Evolutionary conservation across 2,888 invertebrate species (phyloP).

Genomic region (Athetis lepigone): DNA sequence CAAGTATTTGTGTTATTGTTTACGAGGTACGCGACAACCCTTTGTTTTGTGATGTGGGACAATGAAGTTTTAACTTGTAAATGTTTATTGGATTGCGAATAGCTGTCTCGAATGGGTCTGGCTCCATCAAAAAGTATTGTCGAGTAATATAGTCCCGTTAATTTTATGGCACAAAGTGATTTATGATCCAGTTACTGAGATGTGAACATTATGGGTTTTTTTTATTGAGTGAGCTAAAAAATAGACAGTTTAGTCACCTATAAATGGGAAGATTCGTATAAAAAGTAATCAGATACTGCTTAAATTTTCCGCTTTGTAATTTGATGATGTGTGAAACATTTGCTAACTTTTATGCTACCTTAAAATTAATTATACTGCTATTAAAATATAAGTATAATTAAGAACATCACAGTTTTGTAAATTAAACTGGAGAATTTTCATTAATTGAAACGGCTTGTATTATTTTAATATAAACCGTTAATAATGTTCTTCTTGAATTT

Average conservation of each 20-base stretch:
- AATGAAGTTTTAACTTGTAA: slow-evolving; percentile 72
- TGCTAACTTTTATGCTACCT: slow-evolving; percentile 19
- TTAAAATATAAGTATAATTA: slow-evolving; percentile 38
- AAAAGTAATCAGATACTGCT: slow-evolving; percentile 46
- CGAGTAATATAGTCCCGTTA: slow-evolving; percentile 54
- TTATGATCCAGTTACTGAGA: slow-evolving; percentile 58
- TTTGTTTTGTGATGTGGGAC: slow-evolving; percentile 75
- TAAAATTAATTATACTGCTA: slow-evolving; percentile 12
- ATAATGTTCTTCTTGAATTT: slow-evolving; percentile 32
- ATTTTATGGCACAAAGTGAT: slow-evolving; percentile 60
- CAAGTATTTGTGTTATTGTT: slow-evolving; percentile 78
- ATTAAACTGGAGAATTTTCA: slow-evolving; percentile 18
- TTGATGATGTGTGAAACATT: slow-evolving; percentile 50
- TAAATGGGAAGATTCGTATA: slow-evolving; percentile 45
- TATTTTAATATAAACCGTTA: slow-evolving; percentile 35
- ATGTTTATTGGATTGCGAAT: slow-evolving; percentile 77
- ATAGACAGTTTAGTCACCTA: slow-evolving; percentile 34
- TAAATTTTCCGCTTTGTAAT: slow-evolving; percentile 42
- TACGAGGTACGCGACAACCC: slow-evolving; percentile 74
- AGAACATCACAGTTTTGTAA: slow-evolving; percentile 2
- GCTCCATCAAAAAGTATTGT: slow-evolving; percentile 55
- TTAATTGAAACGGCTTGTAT: slow-evolving; percentile 25
- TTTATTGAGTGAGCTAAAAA: slow-evolving; percentile 53
- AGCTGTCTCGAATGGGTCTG: slow-evolving; percentile 63
- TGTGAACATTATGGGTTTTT: slow-evolving; percentile 61